phyloP scores from a whole-genome alignment of 1,140 invertebrate species.

The Limonius californicus region DNA sequence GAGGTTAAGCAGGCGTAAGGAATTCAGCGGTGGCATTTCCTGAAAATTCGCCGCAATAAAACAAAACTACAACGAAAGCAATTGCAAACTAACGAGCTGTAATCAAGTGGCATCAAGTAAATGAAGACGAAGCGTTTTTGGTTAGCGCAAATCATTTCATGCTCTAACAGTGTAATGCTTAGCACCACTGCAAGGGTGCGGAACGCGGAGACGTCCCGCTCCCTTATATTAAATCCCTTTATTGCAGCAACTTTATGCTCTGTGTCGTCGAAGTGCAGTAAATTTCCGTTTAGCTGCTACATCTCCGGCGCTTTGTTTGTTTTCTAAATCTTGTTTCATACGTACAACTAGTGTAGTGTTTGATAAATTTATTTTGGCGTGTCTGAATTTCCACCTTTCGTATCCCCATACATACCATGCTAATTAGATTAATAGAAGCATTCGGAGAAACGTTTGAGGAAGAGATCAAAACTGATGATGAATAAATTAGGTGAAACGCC shows the following conservation, averaged over 20 bases:
- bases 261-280: background rate
- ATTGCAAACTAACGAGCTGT: conserved; percentile 5
- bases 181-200: too few species aligned
- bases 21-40: too few species aligned
- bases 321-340: background rate
- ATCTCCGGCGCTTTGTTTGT: background rate
- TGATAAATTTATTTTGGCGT: too few species aligned
- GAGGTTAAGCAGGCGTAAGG: too few species aligned
- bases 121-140: conserved; percentile 10
- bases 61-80: conserved; percentile 5
- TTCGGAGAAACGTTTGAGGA: too few species aligned
- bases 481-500: too few species aligned
- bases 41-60: background rate
- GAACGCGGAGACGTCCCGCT: background rate
- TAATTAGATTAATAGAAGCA: too few species aligned
- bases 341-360: too few species aligned
- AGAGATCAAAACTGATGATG: too few species aligned
- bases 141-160: conserved; percentile 9
- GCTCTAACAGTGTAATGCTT: background rate
- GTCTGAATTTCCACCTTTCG: too few species aligned
- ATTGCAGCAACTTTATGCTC: background rate
- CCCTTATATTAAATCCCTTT: background rate
- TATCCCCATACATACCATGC: too few species aligned
- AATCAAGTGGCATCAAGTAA: conserved; percentile 9
- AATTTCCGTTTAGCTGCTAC: background rate